A percentile compares a stretch with the other conserved stretches of the same genome.
Evolutionary conservation across 37 sponge, comb jelly and placozoan species (phyloP).

Genomic region (Bolinopsis microptera): DNA sequence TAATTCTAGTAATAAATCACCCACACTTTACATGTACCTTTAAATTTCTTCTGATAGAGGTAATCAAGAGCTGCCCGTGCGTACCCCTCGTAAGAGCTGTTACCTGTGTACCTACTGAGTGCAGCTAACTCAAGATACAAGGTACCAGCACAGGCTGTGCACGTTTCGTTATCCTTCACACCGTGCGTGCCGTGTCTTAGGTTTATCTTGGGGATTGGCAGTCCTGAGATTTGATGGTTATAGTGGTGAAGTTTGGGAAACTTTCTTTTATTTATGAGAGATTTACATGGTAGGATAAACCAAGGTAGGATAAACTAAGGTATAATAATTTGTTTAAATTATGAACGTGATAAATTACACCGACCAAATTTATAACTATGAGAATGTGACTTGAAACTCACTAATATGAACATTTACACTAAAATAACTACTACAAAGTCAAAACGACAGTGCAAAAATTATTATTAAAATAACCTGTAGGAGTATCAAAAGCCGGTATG

Average conservation of each 20-base stretch:
- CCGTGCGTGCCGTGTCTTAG: conserved; percentile 70
- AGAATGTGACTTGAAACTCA: too few species aligned
- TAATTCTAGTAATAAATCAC: too few species aligned
- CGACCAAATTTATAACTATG: too few species aligned
- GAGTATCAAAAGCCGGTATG: conserved; percentile 91
- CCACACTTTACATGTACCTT: too few species aligned
- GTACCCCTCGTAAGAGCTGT: background rate
- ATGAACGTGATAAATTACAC: too few species aligned
- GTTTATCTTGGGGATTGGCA: conserved; percentile 72
- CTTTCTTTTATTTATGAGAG: background rate
- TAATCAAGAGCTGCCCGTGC: conserved; percentile 31
- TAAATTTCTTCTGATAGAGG: background rate
- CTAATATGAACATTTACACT: background rate
- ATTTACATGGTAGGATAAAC: background rate
- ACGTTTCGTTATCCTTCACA: conserved; percentile 71
- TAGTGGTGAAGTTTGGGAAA: background rate
- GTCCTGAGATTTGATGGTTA: background rate
- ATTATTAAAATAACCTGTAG: conserved; percentile 77
- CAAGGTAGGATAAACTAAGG: background rate
- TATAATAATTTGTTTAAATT: too few species aligned
- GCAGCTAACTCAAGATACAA: conserved; percentile 94
- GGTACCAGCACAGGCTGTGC: conserved; percentile 97
- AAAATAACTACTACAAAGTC: background rate
- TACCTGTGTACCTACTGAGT: conserved; percentile 70
- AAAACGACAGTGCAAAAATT: background rate